Base-by-base conservation (phyloP, 2,113 vertebrate species). In the Planiliza haematocheilus region DNA sequence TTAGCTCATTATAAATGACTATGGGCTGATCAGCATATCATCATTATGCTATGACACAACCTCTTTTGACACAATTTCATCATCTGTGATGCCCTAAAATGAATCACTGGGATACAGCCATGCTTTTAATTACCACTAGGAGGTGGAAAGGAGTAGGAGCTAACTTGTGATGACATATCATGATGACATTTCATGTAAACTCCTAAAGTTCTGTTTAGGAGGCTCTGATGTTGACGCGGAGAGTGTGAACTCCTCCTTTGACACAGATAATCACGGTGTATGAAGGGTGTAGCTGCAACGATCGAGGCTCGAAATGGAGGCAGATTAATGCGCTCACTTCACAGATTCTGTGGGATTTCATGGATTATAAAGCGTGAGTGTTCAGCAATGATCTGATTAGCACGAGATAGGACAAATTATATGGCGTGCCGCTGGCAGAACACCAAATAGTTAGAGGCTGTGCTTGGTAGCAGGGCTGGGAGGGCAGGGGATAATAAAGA, bases 341-440 rank as follows among this genome's bases (percentile, higher is more conserved):
- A 55, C 30, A 62, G 43, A 75, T 81, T 79, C 67, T 60, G 64
- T 36, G 18, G 53, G 70, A 78, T 84, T 80, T 71, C 37, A 49
- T 55, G 57, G 70, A 74, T 83, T 85, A 81, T 74, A 39, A 65
- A 60, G 21, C 51, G 45, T 49, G 51, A 76, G 42, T 52, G 55
- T 70, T 74, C 50, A 51, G 20, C 50, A 82, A 73, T 86, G 70
- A 86, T 78, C 82, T 82, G 70, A 85, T 90, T 82, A 82, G 56
- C 59, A 53, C 46, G 45, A 58, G 48, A 53, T 51, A n/a, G 48
- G 77, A 55, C 77, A 55, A 58, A 83, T 89, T 64, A 79, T 58
- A 77, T 77, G 60, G 51, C 39, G 24, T n/a, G 48, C 10, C 55
- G 46, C 43, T 66, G 63, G 66, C 59, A 70, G 20, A 51, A 55